A percentile compares a stretch with the other conserved stretches of the same genome.
phyloP scores from a whole-genome alignment of 2,797 vertebrate species.

The Mus caroli region DNA sequence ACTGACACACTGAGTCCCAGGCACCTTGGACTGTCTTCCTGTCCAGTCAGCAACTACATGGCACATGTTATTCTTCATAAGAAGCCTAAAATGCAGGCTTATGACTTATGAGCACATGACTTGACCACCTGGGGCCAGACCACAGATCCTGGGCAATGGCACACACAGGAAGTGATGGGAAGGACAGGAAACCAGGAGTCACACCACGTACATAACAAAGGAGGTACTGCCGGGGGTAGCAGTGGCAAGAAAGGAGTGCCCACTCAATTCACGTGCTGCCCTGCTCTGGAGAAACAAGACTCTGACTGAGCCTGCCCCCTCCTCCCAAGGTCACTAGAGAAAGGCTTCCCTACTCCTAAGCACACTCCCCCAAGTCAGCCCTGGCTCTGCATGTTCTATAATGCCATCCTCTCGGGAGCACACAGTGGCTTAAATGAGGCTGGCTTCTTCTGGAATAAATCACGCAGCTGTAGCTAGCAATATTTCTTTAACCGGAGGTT shows the following conservation, averaged over 20 bases:
- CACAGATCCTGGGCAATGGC: not conserved
- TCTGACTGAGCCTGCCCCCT: not conserved
- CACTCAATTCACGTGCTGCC: not conserved
- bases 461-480: conserved; percentile 47
- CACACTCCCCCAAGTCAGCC: not conserved
- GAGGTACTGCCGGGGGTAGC: not conserved
- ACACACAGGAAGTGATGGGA: not conserved
- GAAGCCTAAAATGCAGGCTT: not conserved
- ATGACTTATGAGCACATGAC: not conserved
- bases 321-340: accelerated
- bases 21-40: too few species aligned
- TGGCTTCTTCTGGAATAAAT: conserved; percentile 38
- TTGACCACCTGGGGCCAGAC: not conserved
- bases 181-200: not conserved
- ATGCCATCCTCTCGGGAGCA: not conserved
- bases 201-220: not conserved
- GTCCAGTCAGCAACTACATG: not conserved
- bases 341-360: not conserved
- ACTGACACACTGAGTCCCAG: not conserved
- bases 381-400: not conserved
- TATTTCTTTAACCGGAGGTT: conserved; percentile 68
- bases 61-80: not conserved
- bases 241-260: not conserved
- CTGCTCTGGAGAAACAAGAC: not conserved
- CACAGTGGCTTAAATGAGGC: not conserved